Base-by-base conservation (phyloP, 1,140 invertebrate species). In the Calosoma granatense region DNA sequence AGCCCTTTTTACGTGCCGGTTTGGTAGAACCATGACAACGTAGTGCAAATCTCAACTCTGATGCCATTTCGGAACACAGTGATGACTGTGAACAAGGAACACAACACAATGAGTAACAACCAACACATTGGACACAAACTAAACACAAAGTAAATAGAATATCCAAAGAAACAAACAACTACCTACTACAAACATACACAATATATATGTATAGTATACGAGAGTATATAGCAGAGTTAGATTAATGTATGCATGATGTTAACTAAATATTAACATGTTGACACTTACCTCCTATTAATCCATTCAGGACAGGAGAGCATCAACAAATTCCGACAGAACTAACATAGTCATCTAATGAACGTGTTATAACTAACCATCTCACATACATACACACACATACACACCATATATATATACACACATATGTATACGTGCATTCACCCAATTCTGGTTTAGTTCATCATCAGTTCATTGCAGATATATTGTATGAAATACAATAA, bases 21-120 rank as follows among this genome's bases (percentile, higher is more conserved):
- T 77, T 78, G 1, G 73, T 76, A 20, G 79, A 74, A 30, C 78
- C 79, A 21, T 77, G 78, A 65, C 82, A 85, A 64, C 81, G 78
- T 57, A 86, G 69, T 41, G 82, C 83, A 60, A 83, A 83, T 60
- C 82, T 79, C 60, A 87, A 72, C 70, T 87, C 85, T 39, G 77
- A 76, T 41, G 80, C 79, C 80, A 83, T 83, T 72, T 84, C 81
- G 56, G 80, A 78, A 72, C 80, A 84, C 61, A 84, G 74, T 41
- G 82, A 83, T 51, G 78, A 78, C 81, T 84, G 76, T 60, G 74
- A 72, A 60, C 54, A 56, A 19, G 63, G 58, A 60, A 62, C 23
- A 59, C n/a, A n/a, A n/a, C n/a, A n/a, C n/a, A n/a, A n/a, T n/a
- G n/a, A n/a, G n/a, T n/a, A n/a, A n/a, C n/a, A n/a, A 36, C 26